These are phyloP conservation scores for Anorthoa munda DNA, from an alignment of 2,888 invertebrate genomes.

Conservation along the genomic window DNA sequence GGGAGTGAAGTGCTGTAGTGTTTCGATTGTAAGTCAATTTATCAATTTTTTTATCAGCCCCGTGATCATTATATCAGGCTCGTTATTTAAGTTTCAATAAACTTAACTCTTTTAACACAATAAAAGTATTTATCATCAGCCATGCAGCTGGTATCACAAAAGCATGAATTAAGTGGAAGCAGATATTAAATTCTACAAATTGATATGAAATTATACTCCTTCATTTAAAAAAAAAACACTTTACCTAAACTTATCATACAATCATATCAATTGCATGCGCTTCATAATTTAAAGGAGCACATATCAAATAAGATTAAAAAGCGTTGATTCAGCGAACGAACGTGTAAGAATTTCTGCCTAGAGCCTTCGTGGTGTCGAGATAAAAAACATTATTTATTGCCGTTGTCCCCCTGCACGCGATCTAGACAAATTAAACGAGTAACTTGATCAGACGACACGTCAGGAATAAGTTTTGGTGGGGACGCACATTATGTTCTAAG, in stretches of 20 bases:
- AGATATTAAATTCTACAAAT: slow-evolving; percentile 6
- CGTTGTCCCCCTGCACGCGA: slow-evolving; percentile 85
- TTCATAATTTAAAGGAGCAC: slow-evolving; percentile 70
- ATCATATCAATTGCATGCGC: slow-evolving; percentile 65
- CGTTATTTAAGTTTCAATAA: neutral
- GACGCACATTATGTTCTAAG: slow-evolving; percentile 75
- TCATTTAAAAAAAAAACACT: slow-evolving; percentile 43
- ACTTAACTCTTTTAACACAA: neutral
- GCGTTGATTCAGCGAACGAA: slow-evolving; percentile 83
- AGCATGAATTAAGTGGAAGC: neutral
- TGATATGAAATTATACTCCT: slow-evolving; percentile 22
- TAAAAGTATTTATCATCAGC: neutral
- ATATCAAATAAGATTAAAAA: slow-evolving; percentile 77
- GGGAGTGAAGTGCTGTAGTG: slow-evolving; percentile 13
- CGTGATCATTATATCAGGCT: neutral
- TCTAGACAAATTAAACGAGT: slow-evolving; percentile 89
- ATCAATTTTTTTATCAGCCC: neutral
- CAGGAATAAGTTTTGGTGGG: slow-evolving; percentile 77
- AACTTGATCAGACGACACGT: slow-evolving; percentile 84
- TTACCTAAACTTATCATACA: slow-evolving; percentile 52
- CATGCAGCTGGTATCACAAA: neutral
- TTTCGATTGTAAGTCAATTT: slow-evolving; percentile 31
- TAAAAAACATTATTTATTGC: slow-evolving; percentile 89
- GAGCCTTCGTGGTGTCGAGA: slow-evolving; percentile 83
- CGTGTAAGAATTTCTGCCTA: slow-evolving; percentile 89